phyloP scores from a whole-genome alignment of 2,113 vertebrate species.

The Brachyhypopomus occidentalis region DNA sequence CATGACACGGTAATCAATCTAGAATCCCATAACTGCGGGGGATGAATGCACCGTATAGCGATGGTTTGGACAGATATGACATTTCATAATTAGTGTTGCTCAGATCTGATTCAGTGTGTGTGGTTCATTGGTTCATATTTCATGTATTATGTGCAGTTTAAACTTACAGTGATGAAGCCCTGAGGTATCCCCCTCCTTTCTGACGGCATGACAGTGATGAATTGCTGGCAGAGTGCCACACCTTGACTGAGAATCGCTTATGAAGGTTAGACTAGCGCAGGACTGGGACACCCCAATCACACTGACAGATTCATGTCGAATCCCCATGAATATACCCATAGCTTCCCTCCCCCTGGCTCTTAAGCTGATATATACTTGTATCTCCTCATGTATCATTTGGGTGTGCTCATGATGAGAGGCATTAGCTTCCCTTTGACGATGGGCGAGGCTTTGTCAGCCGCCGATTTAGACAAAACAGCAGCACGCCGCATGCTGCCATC shows the following conservation, averaged over 20 bases:
- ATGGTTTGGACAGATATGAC: neutral
- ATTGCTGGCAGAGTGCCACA: conserved; percentile 11
- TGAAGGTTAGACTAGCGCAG: conserved; percentile 10
- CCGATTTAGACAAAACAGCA: neutral
- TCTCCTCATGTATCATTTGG: neutral
- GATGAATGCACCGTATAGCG: neutral
- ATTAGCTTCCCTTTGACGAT: neutral
- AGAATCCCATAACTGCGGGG: no score
- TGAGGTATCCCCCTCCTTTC: conserved; percentile 18
- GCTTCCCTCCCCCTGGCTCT: no score
- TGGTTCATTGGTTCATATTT: conserved; percentile 1
- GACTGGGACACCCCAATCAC: conserved; percentile 7
- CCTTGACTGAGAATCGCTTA: neutral
- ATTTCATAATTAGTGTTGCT: conserved; percentile 5
- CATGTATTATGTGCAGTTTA: neutral
- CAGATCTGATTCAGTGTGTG: neutral
- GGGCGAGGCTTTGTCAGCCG: neutral
- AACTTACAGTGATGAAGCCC: conserved; percentile 22
- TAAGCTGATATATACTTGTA: no score
- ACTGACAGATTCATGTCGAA: neutral
- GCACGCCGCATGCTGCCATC: neutral
- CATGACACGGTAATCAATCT: no score
- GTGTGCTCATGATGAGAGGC: neutral
- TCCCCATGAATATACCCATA: no score
- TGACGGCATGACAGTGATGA: conserved; percentile 19